These are phyloP conservation scores for Lithosia quadra DNA, from an alignment of 2,888 invertebrate genomes.

Conservation along the genomic window DNA sequence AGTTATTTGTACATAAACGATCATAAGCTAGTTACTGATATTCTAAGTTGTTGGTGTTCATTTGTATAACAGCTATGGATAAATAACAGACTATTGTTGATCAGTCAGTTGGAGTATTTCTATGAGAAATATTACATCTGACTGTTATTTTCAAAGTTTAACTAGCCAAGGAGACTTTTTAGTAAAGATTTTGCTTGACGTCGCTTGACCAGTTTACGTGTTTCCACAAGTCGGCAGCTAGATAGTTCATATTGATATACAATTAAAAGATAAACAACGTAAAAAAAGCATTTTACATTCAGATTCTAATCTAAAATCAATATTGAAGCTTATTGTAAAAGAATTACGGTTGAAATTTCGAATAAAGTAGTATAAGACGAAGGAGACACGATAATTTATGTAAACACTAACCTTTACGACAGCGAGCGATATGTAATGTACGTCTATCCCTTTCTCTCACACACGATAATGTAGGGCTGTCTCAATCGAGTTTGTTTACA, in stretches of 20 bases:
- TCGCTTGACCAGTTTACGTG: background rate
- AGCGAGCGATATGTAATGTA: background rate
- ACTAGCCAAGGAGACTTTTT: background rate
- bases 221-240: background rate
- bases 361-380: constrained; percentile 6
- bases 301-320: background rate
- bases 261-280: constrained; percentile 7
- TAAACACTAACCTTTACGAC: background rate
- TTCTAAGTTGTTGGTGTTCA: constrained; percentile 24
- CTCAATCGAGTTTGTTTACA: background rate
- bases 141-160: background rate
- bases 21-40: constrained; percentile 55
- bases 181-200: too few species aligned
- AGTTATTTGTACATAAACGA: constrained; percentile 55
- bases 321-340: background rate
- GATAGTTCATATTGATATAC: constrained; percentile 1
- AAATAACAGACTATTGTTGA: constrained; percentile 9
- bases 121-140: constrained; percentile 5
- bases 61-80: background rate
- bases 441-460: background rate
- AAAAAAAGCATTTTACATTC: background rate
- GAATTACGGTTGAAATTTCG: background rate
- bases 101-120: constrained; percentile 7
- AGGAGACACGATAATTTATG: background rate
- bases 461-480: background rate